phyloP scores from a whole-genome alignment of 2,797 vertebrate genomes.

The Cirrhinus molitorella region DNA sequence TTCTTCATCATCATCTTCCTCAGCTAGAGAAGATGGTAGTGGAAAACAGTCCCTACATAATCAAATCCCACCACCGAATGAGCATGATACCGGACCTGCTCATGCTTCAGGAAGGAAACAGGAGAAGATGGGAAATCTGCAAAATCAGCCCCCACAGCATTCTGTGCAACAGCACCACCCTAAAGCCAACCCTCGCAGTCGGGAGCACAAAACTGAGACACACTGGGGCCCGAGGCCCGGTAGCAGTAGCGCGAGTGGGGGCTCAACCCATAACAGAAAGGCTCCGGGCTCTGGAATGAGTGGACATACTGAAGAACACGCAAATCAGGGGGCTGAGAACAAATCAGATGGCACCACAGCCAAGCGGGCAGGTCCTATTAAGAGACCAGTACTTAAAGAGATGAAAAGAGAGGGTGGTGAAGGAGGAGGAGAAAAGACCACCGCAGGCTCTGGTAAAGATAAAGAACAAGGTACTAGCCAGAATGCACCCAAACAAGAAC shows the following conservation, averaged over 20 bases:
- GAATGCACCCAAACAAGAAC: conserved; percentile 71
- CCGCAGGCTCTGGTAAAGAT: conserved; percentile 75
- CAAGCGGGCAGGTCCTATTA: conserved; percentile 90
- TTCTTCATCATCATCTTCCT: conserved; percentile 82
- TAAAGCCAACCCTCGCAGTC: conserved; percentile 78
- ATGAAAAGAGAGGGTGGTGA: conserved; percentile 79
- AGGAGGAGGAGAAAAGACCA: conserved; percentile 74
- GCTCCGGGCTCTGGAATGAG: conserved; percentile 71
- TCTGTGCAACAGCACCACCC: conserved; percentile 75
- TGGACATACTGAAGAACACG: conserved; percentile 77
- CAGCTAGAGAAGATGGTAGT: conserved; percentile 77
- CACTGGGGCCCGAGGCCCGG: conserved; percentile 93
- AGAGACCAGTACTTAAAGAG: conserved; percentile 83
- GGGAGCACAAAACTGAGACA: conserved; percentile 91
- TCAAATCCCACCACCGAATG: conserved; percentile 72
- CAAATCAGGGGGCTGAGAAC: conserved; percentile 69
- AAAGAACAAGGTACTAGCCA: conserved; percentile 78
- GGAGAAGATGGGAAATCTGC: conserved; percentile 71
- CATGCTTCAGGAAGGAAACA: conserved; percentile 73
- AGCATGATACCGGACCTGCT: conserved; percentile 64
- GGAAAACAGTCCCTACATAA: conserved; percentile 72
- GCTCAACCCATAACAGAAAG: conserved; percentile 75
- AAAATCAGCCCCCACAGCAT: conserved; percentile 68
- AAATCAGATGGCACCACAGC: conserved; percentile 72
- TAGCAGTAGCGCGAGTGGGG: conserved; percentile 75